Base-by-base conservation (phyloP, 1,140 invertebrate genomes). In the Oedothorax gibbosus region DNA sequence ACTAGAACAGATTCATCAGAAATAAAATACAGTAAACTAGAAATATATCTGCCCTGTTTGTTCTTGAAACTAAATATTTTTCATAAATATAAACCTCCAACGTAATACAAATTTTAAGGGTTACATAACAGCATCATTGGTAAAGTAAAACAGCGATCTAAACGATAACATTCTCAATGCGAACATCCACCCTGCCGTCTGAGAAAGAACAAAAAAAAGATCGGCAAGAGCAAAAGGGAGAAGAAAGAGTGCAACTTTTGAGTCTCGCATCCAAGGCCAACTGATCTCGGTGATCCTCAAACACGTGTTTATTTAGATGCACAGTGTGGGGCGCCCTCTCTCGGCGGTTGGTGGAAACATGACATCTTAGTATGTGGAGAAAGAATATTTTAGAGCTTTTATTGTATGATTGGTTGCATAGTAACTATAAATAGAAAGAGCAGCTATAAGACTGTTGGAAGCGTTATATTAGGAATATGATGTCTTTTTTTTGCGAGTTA, bases 171-270 rank as follows among this genome's bases (percentile, higher is more conserved):
- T 53, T 66, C 20, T 68, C 53, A 79, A 66, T 79, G 7, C 21
- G 50, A n/a, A n/a, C n/a, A 79, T 11, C 20, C 1, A 12, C 77
- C 77, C 77, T 56, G 51, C 49, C 20, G 77, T 49, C 69, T 71
- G 57, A 51, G 77, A 49, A 21, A 73, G 66, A 56, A 50, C 64
- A 81, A 71, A 50, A 54, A 80, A 69, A 80, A 71, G 64, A 56
- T 35, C 35, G 35, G 35, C 35, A 35, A 35, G 35, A 35, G 35
- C 35, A 35, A 35, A 68, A 79, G 77, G 60, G 64, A 20, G 65
- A 54, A 82, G 72, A 84, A 84, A 84, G 71, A 75, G 76, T 76
- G 81, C 76, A 84, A 75, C 81, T 84, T 68, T 76, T 66, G 76
- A 50, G 20, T 64, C 54, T 56, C 60, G 62, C 69, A 57, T 20